These are phyloP conservation scores for Drosophila sturtevanti DNA, from an alignment of 1,140 invertebrate species.

Conservation along the genomic window DNA sequence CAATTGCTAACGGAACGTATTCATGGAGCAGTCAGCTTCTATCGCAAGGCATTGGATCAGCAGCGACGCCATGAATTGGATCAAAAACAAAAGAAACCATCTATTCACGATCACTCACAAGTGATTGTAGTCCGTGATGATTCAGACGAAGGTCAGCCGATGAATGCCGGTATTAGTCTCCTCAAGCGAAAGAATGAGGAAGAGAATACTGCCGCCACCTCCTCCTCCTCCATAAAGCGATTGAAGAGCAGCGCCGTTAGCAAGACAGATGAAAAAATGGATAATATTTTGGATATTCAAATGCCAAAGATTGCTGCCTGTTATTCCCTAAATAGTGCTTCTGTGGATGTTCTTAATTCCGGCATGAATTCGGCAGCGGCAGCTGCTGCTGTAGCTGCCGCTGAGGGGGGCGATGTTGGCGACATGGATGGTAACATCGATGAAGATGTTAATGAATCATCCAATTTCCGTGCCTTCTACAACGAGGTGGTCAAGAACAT, in stretches of 20 bases:
- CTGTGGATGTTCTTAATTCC: slow-evolving; percentile 15
- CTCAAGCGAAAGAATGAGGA: slow-evolving; percentile 2
- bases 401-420: neutral
- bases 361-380: slow-evolving; percentile 22
- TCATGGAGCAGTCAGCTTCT: slow-evolving; percentile 36
- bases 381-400: neutral
- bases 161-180: neutral
- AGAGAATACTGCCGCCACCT: neutral
- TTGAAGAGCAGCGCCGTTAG: neutral
- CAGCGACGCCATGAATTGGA: slow-evolving; percentile 43
- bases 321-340: slow-evolving; percentile 52
- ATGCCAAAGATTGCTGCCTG: slow-evolving; percentile 65
- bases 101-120: neutral
- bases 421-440: slow-evolving; percentile 12
- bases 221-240: slow-evolving; percentile 18
- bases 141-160: slow-evolving; percentile 46
- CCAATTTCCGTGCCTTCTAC: slow-evolving; percentile 49
- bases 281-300: slow-evolving; percentile 34
- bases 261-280: neutral
- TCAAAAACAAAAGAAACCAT: too few relatives aligned
- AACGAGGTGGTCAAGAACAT: slow-evolving; percentile 74
- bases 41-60: slow-evolving; percentile 54
- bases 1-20: slow-evolving; percentile 43
- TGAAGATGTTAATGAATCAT: slow-evolving; percentile 13
- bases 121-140: slow-evolving; percentile 55